Conservation (phyloP, 2,888 invertebrate genomes). For the Pseudoips prasinana region DNA sequence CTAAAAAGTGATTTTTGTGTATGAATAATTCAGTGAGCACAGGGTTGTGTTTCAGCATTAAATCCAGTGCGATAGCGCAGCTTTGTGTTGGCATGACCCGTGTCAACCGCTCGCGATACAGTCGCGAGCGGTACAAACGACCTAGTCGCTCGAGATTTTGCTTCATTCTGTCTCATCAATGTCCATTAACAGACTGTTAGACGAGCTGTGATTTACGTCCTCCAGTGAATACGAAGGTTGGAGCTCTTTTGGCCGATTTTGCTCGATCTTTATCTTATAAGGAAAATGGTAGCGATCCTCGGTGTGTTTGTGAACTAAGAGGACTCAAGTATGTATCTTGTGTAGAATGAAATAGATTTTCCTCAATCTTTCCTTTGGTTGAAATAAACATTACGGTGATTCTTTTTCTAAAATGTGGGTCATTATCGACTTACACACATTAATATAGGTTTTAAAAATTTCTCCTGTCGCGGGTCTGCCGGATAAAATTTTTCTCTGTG, state of each 20-base stretch:
- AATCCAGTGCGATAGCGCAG: slow-evolving; percentile 25
- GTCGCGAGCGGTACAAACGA: slow-evolving; percentile 13
- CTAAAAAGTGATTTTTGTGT: slow-evolving; percentile 34
- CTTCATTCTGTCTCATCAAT: slow-evolving; percentile 20
- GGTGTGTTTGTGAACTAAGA: too few species aligned
- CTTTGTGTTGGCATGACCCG: slow-evolving; percentile 28
- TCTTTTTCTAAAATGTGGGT: too few species aligned
- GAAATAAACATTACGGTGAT: too few species aligned
- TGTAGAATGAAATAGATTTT: too few species aligned
- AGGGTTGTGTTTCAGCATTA: slow-evolving; percentile 21
- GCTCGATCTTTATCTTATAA: background rate
- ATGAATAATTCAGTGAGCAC: slow-evolving; percentile 45
- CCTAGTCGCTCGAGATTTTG: slow-evolving; percentile 15
- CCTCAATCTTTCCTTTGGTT: too few species aligned
- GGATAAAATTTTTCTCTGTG: too few species aligned
- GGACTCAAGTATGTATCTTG: too few species aligned
- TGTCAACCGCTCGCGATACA: slow-evolving; percentile 25
- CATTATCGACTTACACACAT: too few species aligned
- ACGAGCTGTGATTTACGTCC: slow-evolving; percentile 13
- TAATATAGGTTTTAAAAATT: too few species aligned
- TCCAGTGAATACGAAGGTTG: background rate
- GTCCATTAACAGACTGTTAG: slow-evolving; percentile 24
- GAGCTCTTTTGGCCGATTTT: background rate
- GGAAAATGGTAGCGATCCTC: background rate
- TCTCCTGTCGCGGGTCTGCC: too few species aligned